Percentiles rank a stretch among this genome's conserved stretches.
Evolutionary conservation across 1,140 invertebrate genomes (phyloP).

Genomic region (Branchinecta lindahli): DNA sequence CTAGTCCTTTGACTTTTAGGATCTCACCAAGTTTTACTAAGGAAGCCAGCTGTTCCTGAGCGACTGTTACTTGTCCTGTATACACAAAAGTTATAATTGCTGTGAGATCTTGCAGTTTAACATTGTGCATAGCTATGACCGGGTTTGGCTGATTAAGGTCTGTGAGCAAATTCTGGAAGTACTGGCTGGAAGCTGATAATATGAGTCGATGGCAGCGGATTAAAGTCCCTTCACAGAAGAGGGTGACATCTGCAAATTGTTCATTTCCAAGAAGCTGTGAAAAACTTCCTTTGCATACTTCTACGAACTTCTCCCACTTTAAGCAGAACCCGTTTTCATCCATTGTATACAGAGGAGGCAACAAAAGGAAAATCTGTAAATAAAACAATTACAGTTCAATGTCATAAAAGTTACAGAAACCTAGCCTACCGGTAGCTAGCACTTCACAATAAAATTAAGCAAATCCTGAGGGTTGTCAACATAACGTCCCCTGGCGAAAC

Average conservation of each 20-base stretch:
- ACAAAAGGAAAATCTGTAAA: too few relatives aligned
- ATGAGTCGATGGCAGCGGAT: conserved; percentile 33
- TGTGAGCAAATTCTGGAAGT: conserved; percentile 32
- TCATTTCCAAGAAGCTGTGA: conserved; percentile 27
- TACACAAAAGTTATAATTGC: conserved; percentile 22
- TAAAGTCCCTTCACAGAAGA: conserved; percentile 31
- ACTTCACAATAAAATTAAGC: too few relatives aligned
- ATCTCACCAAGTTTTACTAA: conserved; percentile 47
- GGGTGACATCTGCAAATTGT: conserved; percentile 31
- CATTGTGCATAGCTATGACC: conserved; percentile 26
- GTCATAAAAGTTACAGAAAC: too few relatives aligned
- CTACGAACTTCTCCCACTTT: too few relatives aligned
- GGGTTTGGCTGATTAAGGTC: conserved; percentile 28
- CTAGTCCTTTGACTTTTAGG: conserved; percentile 53
- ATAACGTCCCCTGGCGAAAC: too few relatives aligned
- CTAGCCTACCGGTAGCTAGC: too few relatives aligned
- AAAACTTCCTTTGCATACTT: too few relatives aligned
- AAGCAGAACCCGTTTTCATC: too few relatives aligned
- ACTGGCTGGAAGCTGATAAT: conserved; percentile 32
- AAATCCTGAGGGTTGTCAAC: too few relatives aligned
- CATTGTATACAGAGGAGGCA: too few relatives aligned
- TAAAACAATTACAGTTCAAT: too few relatives aligned
- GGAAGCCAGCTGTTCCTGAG: conserved; percentile 21
- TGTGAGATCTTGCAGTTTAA: conserved; percentile 19
- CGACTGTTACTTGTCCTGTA: conserved; percentile 21